Base-by-base conservation (phyloP, 2,888 invertebrate species). In the Escarpia spicata region DNA sequence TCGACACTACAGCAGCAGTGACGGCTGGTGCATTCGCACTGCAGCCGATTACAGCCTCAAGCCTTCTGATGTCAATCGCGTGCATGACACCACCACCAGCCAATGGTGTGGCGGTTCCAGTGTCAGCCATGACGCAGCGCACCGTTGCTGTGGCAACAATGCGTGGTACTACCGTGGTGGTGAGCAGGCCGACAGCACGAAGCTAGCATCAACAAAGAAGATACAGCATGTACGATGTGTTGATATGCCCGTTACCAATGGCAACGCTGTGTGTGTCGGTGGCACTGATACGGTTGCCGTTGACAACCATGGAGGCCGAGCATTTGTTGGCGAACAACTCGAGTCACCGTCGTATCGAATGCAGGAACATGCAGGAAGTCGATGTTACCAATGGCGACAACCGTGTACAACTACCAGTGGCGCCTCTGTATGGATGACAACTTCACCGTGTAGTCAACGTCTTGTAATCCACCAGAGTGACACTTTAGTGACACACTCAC, bases 201-300 rank as follows among this genome's bases (percentile, higher is more conserved):
- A 75, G 26, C 26, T 26, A 26, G 75, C 75, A 26, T 4, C 75
- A 75, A 26, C 26, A 26, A 75, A n/a, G n/a, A 75, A 75, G 19
- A 19, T 6, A 75, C 75, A 75, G 75, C 75, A 19, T 26, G 75
- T 75, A 3, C 75, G 75, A 4, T 26, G 75, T 26, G 26, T 75
- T 75, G 75, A 75, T 26, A 75, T 75, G 75, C 75, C 75, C 75
- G n/a, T 75, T 75, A 75, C 75, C 75, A 75, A 75, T 75, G 75
- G 75, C n/a, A 75, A 75, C 75, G 4, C 1, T 75, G 4, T 75
- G 75, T 26, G 26, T 75, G 75, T 75, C 75, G 6, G 75, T 75
- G 26, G 75, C 26, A 15, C 19, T 75, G 75, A 75, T 26, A n/a
- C n/a, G 26, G 75, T 19, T 4, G 75, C 19, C n/a, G 75, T 75